Evolutionary conservation across 2,113 vertebrate species (phyloP), one percentile per base, ranked within the genome.

Genomic region (Microcebus murinus): DNA sequence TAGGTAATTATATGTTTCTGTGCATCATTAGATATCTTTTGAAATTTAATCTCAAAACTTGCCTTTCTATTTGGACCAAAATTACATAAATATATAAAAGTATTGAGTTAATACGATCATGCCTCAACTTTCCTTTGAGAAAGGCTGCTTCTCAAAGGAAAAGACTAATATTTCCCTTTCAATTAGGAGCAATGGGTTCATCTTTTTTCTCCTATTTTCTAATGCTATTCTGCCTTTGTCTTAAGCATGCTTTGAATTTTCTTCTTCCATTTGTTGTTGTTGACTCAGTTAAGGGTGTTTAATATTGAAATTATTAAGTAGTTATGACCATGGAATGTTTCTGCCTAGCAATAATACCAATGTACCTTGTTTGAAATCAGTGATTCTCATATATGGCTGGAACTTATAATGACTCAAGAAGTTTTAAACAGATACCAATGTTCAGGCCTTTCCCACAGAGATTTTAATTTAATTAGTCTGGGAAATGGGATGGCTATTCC

Each of bases 1-100:
- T 91, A 57, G 45, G 67, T 89, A 95, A 97, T 96, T 95, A 73
- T 27, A 92, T 87, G 59, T 57, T 84, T 93, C 94, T 76, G 84
- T 95, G 80, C 82, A 91, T 68, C 71, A 95, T 83, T 96, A 91
- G 36, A 73, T 89, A 81, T 71, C 86, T 94, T 96, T 85, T 81
- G 8, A 96, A 96, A 83, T 86, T 85, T 91, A 88, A 57, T 45
- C 23, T 86, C 68, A 80, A 36, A 65, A 71, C 2, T 83, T 87
- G 73, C 8, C 29, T 89, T 93, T 83, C 7, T 87, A 50, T 87
- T 95, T 82, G 89, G n/a, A 59, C 34, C n/a, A 15, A 81, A 88
- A 86, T 50, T 91, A 42, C 57, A 79, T 83, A 91, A 91, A 93
- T 57, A 63, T 77, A n/a, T 20, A 63, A 91, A 92, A 81, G 10